A percentile compares a stretch with the other conserved stretches of the same genome.
Evolutionary conservation across 2,888 invertebrate genomes (phyloP).

Genomic region (Zaprionus obscuricornis): DNA sequence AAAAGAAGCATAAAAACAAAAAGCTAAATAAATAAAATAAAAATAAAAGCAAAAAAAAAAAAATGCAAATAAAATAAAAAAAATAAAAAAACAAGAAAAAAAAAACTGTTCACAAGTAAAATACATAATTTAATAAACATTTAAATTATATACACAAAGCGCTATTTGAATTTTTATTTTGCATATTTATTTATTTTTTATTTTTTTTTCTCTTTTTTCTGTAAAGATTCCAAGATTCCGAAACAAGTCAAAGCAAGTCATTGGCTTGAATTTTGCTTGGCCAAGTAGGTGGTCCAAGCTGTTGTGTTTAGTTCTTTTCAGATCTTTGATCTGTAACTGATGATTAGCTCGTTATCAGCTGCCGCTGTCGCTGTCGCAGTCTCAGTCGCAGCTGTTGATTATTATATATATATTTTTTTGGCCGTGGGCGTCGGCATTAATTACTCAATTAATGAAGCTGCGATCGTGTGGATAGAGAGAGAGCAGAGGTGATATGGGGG

Average conservation of each 20-base stretch:
- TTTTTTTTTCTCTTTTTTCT: slow-evolving; percentile 26
- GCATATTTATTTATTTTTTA: slow-evolving; percentile 27
- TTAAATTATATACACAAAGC: slow-evolving; percentile 54
- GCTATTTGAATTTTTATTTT: slow-evolving; percentile 30
- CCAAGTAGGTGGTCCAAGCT: slow-evolving; percentile 39
- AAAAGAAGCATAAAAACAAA: neutral
- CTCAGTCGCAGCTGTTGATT: too few relatives aligned
- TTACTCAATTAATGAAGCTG: slow-evolving; percentile 70
- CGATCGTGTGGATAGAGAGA: slow-evolving; percentile 9
- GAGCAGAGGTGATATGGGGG: neutral
- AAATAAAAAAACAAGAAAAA: slow-evolving; percentile 7
- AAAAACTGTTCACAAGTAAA: slow-evolving; percentile 62
- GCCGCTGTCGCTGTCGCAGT: too few relatives aligned
- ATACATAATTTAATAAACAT: slow-evolving; percentile 73
- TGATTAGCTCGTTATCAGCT: slow-evolving; percentile 47
- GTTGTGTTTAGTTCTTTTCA: too few relatives aligned
- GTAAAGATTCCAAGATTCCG: too few relatives aligned
- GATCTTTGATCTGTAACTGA: slow-evolving; percentile 1
- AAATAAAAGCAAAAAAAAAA: neutral
- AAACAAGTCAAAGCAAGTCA: too few relatives aligned
- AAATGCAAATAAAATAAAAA: slow-evolving; percentile 1
- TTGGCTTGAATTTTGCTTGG: neutral
- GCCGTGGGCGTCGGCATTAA: slow-evolving; percentile 70
- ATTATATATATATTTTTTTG: neutral
- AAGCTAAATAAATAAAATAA: slow-evolving; percentile 5